Evolutionary conservation across 2,888 invertebrate species (phyloP), one percentile per base, ranked within the genome.

Genomic region (Chirona hameri): DNA sequence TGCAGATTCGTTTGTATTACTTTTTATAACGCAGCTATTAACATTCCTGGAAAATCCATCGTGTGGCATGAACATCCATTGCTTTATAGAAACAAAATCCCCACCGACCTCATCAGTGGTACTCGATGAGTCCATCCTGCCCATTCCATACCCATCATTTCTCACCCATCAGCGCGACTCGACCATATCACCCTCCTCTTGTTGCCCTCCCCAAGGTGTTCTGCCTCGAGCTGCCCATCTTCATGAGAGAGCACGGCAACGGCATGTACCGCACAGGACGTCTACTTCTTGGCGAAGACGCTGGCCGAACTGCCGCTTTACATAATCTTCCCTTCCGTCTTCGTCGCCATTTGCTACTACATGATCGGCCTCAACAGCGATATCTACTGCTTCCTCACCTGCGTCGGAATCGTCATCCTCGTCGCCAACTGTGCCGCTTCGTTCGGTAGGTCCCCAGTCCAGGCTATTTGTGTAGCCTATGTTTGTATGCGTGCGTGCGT

Each of bases 211-310:
- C 48, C 48, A 7, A 96, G 96, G 95, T 96, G 79, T 97, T 98
- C 88, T 95, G 95, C 86, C 91, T 93, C 0, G 97, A 98, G 87
- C 89, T 97, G 60, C 96, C 96, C 0, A 93, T 97, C 84, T 97
- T 97, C 88, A 90, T 96, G 85, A 90, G 96, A 21, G 98, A 98
- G 87, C 93, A 97, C 86, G 92, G 93, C 84, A 95, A 94, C 87
- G 96, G 96, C 72, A 93, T 98, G 91, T 98, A 98, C 86, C 90
- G 97, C 81, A 93, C 95, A 0, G n/a, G 95, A 95, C 86, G 93
- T 96, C 0, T 98, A 98, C 88, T 98, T 96, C 88, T 88, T 98
- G 46, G 94, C 95, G 83, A 98, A 97, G 89, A 96, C 95, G 0
- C 86, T 97, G 76, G 95, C 96, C 0, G 98, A 98, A 87, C 89